A percentile compares a stretch with the other conserved stretches of the same genome.
phyloP scores from a whole-genome alignment of 2,888 invertebrate species.

The Hetaerina titia region DNA sequence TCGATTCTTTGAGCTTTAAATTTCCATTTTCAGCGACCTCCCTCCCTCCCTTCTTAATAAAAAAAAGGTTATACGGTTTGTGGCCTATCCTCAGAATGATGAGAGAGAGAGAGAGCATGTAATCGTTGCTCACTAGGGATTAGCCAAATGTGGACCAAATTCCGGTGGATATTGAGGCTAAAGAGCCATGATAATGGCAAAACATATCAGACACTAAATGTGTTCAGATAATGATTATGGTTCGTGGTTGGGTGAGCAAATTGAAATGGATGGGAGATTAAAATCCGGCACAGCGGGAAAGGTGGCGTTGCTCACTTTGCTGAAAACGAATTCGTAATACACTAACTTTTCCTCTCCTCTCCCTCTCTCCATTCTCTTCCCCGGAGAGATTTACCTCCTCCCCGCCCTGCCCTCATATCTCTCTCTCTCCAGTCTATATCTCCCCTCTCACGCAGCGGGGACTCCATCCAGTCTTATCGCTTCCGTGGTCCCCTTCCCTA shows the following conservation, averaged over 20 bases:
- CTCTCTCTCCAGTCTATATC: background rate
- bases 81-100: too few relatives aligned
- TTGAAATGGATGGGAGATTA: too few relatives aligned
- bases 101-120: too few relatives aligned
- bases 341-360: background rate
- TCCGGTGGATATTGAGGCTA: background rate
- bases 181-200: background rate
- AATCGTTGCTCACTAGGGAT: too few relatives aligned
- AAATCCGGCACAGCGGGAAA: too few relatives aligned
- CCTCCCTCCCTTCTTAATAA: too few relatives aligned
- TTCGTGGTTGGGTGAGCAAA: background rate
- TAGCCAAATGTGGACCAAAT: background rate
- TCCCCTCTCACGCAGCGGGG: background rate
- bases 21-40: too few relatives aligned
- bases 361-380: background rate
- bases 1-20: too few relatives aligned
- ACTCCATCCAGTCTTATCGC: too few relatives aligned
- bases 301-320: background rate
- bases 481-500: background rate
- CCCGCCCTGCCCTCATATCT: background rate
- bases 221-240: background rate
- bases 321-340: background rate
- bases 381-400: background rate
- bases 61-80: too few relatives aligned
- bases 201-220: background rate